Base-by-base conservation (phyloP, 2,113 vertebrate species). In the Anoplopoma fimbria region DNA sequence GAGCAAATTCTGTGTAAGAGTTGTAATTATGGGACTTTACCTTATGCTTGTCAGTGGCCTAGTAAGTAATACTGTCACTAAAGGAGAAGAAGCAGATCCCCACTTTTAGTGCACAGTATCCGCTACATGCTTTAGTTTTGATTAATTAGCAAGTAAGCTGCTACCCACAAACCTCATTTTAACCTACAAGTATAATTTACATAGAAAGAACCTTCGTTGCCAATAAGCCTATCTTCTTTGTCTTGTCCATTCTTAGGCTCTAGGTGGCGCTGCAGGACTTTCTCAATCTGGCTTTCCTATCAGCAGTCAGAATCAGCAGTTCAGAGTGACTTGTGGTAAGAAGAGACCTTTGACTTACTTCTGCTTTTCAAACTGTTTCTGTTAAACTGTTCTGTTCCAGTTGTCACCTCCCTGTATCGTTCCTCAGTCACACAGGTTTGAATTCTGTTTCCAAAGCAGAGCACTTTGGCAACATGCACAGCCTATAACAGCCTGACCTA, bases 321-420 rank as follows among this genome's bases (percentile, higher is more conserved):
- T 69, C 75, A 38, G 63, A 82, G 2, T 25, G 1, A 17, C 79
- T 2, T 61, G 61, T 68, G 89, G 93, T 93, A 15, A 89, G 87
- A 81, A n/a, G 6, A 2, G 4, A 31, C 4, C 9, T 42, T 19
- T 15, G 27, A 36, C 19, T 12, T 9, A 23, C 62, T 36, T 62
- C 14, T 33, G 29, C 19, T 36, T 74, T 42, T 33, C 2, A n/a
- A 23, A 23, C 15, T 15, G 19, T 49, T 23, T 17, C 45, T 47
- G 45, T 49, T 58, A 33, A 12, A 4, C 55, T 6, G 53, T 55
- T 7, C 4, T n/a, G 36, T 47, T 40, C 15, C 40, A 67, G 36
- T 40, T 15, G 57, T 67, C 34, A 19, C 9, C 34, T 9, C 0
- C 23, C 21, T 12, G 34, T 38, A 27, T 57, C 27, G 51, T 25